Percentiles rank a stretch among this genome's conserved stretches.
Evolutionary conservation across 2,888 invertebrate genomes (phyloP).

Genomic region (Habrosyne pyritoides): DNA sequence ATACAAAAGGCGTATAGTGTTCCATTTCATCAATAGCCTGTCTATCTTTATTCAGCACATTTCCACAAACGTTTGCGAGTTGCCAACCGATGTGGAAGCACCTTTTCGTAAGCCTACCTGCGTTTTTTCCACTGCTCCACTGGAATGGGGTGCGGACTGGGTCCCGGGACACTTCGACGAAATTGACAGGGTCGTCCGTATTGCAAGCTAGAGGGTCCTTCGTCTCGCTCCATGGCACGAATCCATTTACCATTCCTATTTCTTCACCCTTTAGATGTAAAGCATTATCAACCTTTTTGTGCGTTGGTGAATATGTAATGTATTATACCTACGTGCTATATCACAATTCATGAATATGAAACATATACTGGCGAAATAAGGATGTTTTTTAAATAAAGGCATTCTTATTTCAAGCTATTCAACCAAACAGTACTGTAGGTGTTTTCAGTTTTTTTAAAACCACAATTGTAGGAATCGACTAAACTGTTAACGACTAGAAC

Average conservation of each 20-base stretch:
- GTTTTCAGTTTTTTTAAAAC: too few relatives aligned
- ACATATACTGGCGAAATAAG: too few relatives aligned
- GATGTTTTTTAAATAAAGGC: too few relatives aligned
- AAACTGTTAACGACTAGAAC: too few relatives aligned
- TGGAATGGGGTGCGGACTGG: slow-evolving; percentile 92
- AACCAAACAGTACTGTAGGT: too few relatives aligned
- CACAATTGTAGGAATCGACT: too few relatives aligned
- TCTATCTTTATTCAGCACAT: too few relatives aligned
- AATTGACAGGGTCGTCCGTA: slow-evolving; percentile 83
- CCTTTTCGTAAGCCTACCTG: slow-evolving; percentile 68
- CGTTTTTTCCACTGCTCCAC: slow-evolving; percentile 85
- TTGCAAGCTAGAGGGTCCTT: slow-evolving; percentile 83
- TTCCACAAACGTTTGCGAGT: not conserved
- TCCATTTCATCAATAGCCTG: too few relatives aligned
- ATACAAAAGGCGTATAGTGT: too few relatives aligned
- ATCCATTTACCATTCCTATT: slow-evolving; percentile 87
- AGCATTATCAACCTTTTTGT: slow-evolving; percentile 14
- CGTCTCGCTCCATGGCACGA: slow-evolving; percentile 81
- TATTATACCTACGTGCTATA: not conserved
- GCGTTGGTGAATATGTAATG: not conserved
- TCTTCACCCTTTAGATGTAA: slow-evolving; percentile 86
- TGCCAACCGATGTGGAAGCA: not conserved
- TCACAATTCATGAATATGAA: not conserved
- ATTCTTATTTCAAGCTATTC: too few relatives aligned
- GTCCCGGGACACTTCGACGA: slow-evolving; percentile 85